Conservation (phyloP, 2,888 invertebrate species). For the Leptinotarsa rubiginosa region DNA sequence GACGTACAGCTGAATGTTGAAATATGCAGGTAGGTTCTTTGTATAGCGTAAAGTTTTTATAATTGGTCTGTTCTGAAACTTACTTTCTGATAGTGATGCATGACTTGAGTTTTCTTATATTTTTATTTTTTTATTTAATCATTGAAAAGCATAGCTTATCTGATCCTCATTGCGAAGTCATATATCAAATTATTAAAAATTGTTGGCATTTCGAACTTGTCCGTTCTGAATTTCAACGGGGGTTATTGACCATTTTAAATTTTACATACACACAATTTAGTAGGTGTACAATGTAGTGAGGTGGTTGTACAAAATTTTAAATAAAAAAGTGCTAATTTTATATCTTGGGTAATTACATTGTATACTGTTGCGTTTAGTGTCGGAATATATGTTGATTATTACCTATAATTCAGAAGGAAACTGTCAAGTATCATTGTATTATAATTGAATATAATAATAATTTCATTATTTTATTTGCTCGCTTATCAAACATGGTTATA, state of each 20-base stretch:
- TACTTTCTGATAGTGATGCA: constrained; percentile 49
- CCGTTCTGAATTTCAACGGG: constrained; percentile 9
- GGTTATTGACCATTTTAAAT: constrained; percentile 31
- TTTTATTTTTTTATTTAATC: constrained; percentile 28
- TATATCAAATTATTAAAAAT: constrained; percentile 6
- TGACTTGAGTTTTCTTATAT: constrained; percentile 44
- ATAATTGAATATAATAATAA: constrained; percentile 64
- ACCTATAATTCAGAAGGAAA: constrained; percentile 24
- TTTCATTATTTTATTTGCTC: constrained; percentile 62
- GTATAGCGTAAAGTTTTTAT: constrained; percentile 9
- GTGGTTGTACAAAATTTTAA: constrained; percentile 66
- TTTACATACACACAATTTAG: constrained; percentile 53
- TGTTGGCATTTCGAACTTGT: constrained; percentile 21
- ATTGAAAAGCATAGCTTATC: constrained; percentile 19
- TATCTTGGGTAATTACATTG: constrained; percentile 32
- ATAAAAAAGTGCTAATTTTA: constrained; percentile 54
- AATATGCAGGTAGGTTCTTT: no score
- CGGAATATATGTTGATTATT: constrained; percentile 37
- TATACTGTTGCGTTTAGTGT: constrained; percentile 39
- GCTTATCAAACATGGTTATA: constrained; percentile 63
- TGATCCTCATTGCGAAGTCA: constrained; percentile 18
- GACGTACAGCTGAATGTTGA: no score
- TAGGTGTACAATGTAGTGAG: constrained; percentile 65
- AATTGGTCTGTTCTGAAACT: constrained; percentile 43
- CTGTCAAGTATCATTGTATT: constrained; percentile 60